Evolutionary conservation across 92 coral and sea anemone genomes (phyloP).

Genomic region (Heliopora coerulea): DNA sequence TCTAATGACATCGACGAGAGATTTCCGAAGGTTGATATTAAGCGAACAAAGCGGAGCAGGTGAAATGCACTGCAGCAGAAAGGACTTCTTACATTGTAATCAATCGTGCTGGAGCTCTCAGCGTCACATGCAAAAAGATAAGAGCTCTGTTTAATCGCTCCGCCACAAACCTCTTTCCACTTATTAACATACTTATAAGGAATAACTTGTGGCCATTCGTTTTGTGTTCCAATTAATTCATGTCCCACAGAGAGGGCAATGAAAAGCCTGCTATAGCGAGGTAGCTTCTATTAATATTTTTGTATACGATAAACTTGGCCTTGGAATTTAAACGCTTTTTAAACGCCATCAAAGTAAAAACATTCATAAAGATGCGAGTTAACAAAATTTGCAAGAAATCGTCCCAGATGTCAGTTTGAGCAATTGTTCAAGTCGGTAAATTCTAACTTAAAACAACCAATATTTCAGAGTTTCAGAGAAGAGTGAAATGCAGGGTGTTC

Average conservation of each 20-base stretch:
- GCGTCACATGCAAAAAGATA: neutral
- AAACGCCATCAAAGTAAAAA: no score
- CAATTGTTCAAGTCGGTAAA: no score
- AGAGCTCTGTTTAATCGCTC: slow-evolving; percentile 26
- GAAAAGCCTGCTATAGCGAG: neutral
- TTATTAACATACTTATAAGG: slow-evolving; percentile 13
- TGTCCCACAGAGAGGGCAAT: neutral
- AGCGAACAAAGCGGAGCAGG: neutral
- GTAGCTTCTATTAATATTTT: neutral
- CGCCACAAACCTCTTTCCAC: neutral
- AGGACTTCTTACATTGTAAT: neutral
- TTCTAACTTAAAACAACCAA: no score
- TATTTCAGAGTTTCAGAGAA: no score
- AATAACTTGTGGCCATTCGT: neutral
- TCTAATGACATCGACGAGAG: neutral
- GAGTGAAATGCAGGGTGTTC: no score
- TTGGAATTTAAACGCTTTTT: no score
- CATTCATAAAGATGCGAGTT: no score
- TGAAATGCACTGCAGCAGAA: neutral
- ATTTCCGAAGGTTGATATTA: neutral
- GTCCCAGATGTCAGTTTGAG: no score
- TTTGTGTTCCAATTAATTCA: neutral
- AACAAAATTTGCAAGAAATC: no score
- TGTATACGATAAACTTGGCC: no score
- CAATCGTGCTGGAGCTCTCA: neutral